Conservation (phyloP, 2,113 vertebrate species). For the Fregetta grallaria region DNA sequence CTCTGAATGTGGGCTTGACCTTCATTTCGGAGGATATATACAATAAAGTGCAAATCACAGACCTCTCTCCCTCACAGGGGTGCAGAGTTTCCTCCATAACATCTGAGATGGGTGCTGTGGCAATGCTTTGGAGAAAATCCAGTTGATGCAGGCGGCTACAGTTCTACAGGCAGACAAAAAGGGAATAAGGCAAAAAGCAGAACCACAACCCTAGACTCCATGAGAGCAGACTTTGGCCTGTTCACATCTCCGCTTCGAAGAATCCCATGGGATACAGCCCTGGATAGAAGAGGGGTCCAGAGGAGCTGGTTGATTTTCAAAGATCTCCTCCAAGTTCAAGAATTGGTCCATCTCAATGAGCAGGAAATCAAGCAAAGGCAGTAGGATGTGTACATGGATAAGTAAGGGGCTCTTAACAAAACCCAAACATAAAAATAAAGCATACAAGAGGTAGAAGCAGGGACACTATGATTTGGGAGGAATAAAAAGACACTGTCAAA, state of each 20-base stretch:
- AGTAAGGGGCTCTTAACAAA: not conserved
- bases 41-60: not conserved
- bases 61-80: not conserved
- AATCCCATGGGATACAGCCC: not conserved
- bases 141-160: not conserved
- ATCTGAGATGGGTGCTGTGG: not conserved
- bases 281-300: not conserved
- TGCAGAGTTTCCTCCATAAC: not conserved
- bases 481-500: not conserved
- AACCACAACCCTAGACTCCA: not conserved
- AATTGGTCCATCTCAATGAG: not conserved
- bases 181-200: not conserved
- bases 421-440: not conserved
- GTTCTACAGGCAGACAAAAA: not conserved
- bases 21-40: not conserved
- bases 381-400: not conserved
- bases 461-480: fast-evolving
- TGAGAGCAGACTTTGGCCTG: not conserved
- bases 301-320: not conserved
- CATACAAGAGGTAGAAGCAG: not conserved
- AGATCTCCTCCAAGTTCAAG: not conserved
- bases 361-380: not conserved
- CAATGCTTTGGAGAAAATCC: not conserved
- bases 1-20: not conserved
- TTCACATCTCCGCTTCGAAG: not conserved